Percentiles rank a stretch among this genome's conserved stretches.
Conservation (phyloP, 2,888 invertebrate genomes). For the Piscicola geometra region DNA sequence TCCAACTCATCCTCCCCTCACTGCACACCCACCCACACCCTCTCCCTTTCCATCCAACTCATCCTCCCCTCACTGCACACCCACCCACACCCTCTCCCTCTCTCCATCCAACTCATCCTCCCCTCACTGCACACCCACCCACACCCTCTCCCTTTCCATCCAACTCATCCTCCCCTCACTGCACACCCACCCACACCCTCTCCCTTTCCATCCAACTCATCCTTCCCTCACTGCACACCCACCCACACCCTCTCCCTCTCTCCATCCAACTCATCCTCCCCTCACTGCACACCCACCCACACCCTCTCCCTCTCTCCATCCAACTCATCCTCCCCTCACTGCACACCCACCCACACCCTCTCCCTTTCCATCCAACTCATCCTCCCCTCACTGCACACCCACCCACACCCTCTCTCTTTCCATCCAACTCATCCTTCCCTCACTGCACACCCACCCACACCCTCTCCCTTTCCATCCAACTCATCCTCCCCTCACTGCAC, state of each 20-base stretch:
- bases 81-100: slow-evolving; percentile 63
- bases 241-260: slow-evolving; percentile 63
- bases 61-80: neutral
- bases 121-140: slow-evolving; percentile 43
- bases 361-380: too few relatives aligned
- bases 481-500: neutral
- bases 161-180: neutral
- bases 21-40: slow-evolving; percentile 61
- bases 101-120: too few relatives aligned
- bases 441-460: slow-evolving; percentile 58
- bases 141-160: slow-evolving; percentile 62
- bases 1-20: neutral
- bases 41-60: slow-evolving; percentile 51
- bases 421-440: too few relatives aligned
- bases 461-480: slow-evolving; percentile 58
- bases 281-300: slow-evolving; percentile 46
- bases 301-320: slow-evolving; percentile 62
- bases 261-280: too few relatives aligned
- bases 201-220: too few relatives aligned
- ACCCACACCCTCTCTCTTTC: slow-evolving; percentile 70
- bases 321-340: neutral
- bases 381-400: neutral
- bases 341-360: slow-evolving; percentile 63
- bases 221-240: neutral
- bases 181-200: slow-evolving; percentile 63